phyloP scores from a whole-genome alignment of 2,888 invertebrate species.

The Pachycephus smyrnensis region DNA sequence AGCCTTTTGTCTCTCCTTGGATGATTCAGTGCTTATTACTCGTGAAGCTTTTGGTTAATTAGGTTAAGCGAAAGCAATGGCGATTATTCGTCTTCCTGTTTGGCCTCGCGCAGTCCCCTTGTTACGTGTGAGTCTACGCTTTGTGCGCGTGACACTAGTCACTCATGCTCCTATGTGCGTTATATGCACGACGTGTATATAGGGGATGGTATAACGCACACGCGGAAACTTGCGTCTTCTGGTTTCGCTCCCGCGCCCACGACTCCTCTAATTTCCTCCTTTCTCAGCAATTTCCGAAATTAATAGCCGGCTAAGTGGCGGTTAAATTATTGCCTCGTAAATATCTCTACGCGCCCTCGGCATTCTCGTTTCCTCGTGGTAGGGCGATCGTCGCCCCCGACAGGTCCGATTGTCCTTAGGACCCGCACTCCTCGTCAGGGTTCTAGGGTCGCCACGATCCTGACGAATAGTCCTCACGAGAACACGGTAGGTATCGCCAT shows the following conservation, averaged over 20 bases:
- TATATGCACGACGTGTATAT: neutral
- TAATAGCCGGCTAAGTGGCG: slow-evolving; percentile 67
- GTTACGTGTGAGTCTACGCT: neutral
- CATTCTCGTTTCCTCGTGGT: slow-evolving; percentile 37
- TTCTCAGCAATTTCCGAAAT: slow-evolving; percentile 66
- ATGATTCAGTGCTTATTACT: neutral
- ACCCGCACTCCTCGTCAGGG: slow-evolving; percentile 9
- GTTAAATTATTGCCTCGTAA: slow-evolving; percentile 68
- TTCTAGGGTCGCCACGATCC: neutral
- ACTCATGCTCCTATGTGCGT: neutral
- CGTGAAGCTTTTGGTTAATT: neutral
- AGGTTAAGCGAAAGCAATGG: slow-evolving; percentile 2
- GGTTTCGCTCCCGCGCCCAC: slow-evolving; percentile 21
- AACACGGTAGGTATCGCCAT: neutral
- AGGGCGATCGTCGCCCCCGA: slow-evolving; percentile 12
- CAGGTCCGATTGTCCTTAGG: slow-evolving; percentile 35
- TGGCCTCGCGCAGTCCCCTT: neutral
- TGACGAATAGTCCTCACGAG: neutral
- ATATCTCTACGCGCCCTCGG: slow-evolving; percentile 59
- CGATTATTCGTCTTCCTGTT: neutral
- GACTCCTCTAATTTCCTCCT: slow-evolving; percentile 51
- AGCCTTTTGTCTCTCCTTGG: neutral
- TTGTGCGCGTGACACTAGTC: neutral
- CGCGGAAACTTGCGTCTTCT: neutral
- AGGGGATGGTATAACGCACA: neutral